Conservation (phyloP, 1,140 invertebrate genomes). For the Brachionus angularis region DNA sequence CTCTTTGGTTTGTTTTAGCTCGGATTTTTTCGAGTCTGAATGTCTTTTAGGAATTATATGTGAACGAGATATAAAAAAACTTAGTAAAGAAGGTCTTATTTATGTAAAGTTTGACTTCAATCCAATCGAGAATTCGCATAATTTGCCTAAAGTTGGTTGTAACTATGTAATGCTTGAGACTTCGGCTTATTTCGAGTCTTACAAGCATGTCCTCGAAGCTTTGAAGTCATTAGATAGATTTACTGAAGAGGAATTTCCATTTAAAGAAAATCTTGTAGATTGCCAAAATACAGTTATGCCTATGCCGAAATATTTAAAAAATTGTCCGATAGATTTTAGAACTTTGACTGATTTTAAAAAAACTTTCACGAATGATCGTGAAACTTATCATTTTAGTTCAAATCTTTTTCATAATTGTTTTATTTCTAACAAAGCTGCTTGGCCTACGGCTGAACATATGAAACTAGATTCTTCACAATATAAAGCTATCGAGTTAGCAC, state of each 20-base stretch:
- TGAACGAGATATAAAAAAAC: conserved; percentile 4
- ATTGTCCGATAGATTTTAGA: not conserved
- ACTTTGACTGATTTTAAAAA: not conserved
- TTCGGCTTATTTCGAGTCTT: conserved; percentile 60
- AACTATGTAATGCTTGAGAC: conserved; percentile 57
- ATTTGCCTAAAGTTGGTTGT: not conserved
- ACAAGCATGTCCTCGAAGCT: conserved; percentile 56
- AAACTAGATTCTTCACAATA: conserved; percentile 58
- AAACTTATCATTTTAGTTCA: not conserved
- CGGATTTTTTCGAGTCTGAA: conserved; percentile 17
- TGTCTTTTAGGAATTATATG: conserved; percentile 27
- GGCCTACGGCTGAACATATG: conserved; percentile 48
- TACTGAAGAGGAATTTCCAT: conserved; percentile 50
- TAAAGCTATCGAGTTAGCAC: conserved; percentile 56
- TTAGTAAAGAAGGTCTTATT: not conserved
- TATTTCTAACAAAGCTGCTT: conserved; percentile 44
- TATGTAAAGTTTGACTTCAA: conserved; percentile 34
- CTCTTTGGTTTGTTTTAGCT: conserved; percentile 24
- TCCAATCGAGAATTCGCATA: not conserved
- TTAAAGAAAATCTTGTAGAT: conserved; percentile 51
- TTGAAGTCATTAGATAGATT: conserved; percentile 46
- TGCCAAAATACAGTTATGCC: conserved; percentile 40
- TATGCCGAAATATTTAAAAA: conserved; percentile 27
- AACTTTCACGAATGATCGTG: not conserved
- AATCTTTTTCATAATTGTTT: not conserved